Base-by-base conservation (phyloP, 2,888 invertebrate genomes). In the Quadroppia sp. region DNA sequence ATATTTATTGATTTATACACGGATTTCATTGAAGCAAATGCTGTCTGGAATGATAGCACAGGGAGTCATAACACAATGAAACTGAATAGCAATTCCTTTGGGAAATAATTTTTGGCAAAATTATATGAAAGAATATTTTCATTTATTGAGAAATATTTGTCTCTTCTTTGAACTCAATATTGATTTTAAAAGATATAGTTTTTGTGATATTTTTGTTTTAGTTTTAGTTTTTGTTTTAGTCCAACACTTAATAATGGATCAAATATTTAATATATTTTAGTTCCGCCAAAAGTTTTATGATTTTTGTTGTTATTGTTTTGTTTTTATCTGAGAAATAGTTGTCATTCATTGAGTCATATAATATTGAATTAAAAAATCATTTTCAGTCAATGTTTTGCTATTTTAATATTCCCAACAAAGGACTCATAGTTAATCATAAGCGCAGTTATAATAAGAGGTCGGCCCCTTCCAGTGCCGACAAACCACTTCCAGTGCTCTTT, bases 251-350 rank as follows among this genome's bases (percentile, higher is more conserved):
- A 45, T 45, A 45, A 45, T 9, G 11, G 6, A 13, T 45, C 15
- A 28, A 56, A 56, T 56, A 56, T 56, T 56, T 56, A 56, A 13
- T 56, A 28, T 15, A 28, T 56, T 56, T 56, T 28, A 56, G 56
- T 56, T 56, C 56, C 56, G 56, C 30, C 23, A 45, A 45, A 4
- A 20, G n/a, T 25, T 23, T 23, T 53, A 56, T 28, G 28, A 28
- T 56, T 36, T 36, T 9, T 45, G 45, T 45, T 15, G 6, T 36
- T 36, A 7, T 7, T 7, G 9, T 7, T 36, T 4, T 53, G 53
- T 53, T 23, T 23, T 7, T 9, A 53, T 53, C 53, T 23, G 25
- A 25, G 53, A 56, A 56, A 56, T 28, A 15, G 28, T 56, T 28
- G 11, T 56, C 56, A 56, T 13, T 15, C 56, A 56, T 53, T 53